These are phyloP conservation scores for Aporophyla nigra DNA, from an alignment of 2,888 invertebrate genomes.

Conservation along the genomic window DNA sequence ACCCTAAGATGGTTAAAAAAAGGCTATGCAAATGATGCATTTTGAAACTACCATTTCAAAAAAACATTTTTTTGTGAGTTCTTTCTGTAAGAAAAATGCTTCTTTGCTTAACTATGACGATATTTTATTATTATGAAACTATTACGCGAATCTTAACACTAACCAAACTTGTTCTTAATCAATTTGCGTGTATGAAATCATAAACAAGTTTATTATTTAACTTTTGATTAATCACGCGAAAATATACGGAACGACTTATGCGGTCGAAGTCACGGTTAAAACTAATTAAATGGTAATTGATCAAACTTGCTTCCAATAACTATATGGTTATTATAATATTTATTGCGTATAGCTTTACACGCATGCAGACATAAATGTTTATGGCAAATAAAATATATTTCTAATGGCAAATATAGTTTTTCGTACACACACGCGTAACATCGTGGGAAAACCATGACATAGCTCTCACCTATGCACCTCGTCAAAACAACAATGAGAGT, in stretches of 20 bases:
- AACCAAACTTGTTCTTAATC: constrained; percentile 39
- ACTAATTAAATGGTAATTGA: constrained; percentile 31
- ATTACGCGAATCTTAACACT: not conserved
- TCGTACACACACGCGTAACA: too few relatives aligned
- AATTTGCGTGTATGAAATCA: constrained; percentile 17
- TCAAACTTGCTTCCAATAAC: constrained; percentile 26
- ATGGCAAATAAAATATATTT: constrained; percentile 14
- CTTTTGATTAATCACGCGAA: constrained; percentile 39
- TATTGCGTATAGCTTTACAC: constrained; percentile 4
- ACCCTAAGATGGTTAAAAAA: too few relatives aligned
- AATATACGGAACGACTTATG: constrained; percentile 7
- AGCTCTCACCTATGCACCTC: constrained; percentile 37
- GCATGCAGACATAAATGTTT: constrained; percentile 7
- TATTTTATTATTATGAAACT: not conserved
- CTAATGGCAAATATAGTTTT: not conserved
- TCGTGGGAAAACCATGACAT: constrained; percentile 33
- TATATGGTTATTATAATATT: constrained; percentile 4
- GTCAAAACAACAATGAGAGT: constrained; percentile 40
- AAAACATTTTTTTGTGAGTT: not conserved
- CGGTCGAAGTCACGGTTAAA: constrained; percentile 32
- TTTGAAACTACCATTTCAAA: not conserved
- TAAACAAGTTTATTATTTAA: constrained; percentile 55
- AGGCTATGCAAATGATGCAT: not conserved
- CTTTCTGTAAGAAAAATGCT: not conserved
- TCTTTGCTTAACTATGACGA: not conserved